Base-by-base conservation (phyloP, 1,140 invertebrate genomes). In the Drosophila obscura region DNA sequence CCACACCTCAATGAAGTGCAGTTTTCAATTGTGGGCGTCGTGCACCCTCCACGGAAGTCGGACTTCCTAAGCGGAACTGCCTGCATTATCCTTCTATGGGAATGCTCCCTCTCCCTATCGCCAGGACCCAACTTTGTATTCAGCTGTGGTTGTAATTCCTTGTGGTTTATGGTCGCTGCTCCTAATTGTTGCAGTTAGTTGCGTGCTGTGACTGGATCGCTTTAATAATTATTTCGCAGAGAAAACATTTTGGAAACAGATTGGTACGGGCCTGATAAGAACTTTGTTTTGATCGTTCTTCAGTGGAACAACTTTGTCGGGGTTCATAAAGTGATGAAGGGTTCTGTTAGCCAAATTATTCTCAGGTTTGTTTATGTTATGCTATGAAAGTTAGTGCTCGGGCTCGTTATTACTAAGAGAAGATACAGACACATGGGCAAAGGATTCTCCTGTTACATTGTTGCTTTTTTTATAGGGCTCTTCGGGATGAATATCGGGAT, bases 21-120 rank as follows among this genome's bases (percentile, higher is more conserved):
- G 44, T 59, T 31, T 69, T 26, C 46, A 50, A 59, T 52, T 50
- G 48, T 31, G 31, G 31, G 31, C 31, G 8, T 31, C 31, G 3
- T 15, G 49, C 60, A 48, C 58, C 61, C 61, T 43, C 43, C 81
- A 87, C 35, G 82, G 82, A 85, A 85, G 82, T 81, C 58, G 52
- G 69, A 85, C 82, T 87, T 85, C 82, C 82, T 81, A 87, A 77
- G 81, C 82, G 82, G 81, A 85, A 85, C 81, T 77, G 43, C 31
- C 50, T 31, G 59, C 78, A 51, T 68, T 87, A 80, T 85, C 82
- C 82, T 75, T 81, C 65, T 55, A 81, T 81, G 82, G 74, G 78
- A 85, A 87, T 81, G 68, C 53, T 41, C 11, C 45, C 53, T 69
- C n/a, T 49, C 53, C 73, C 31, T 31, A 51, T 43, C 22, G 28